Base-by-base conservation (phyloP, 2,797 vertebrate genomes). In the Philypnodon macrostomus region DNA sequence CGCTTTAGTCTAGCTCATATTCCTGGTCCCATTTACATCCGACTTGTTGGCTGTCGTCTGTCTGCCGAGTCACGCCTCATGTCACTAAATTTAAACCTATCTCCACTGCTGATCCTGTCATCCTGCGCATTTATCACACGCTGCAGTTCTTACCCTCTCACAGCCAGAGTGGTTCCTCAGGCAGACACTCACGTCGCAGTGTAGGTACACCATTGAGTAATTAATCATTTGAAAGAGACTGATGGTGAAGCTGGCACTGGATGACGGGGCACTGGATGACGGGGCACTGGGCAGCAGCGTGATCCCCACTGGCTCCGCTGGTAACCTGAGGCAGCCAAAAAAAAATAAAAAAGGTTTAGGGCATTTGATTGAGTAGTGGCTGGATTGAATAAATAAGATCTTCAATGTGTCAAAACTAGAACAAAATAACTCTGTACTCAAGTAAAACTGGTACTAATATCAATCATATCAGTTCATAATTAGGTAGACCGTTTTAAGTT, bases 151-250 rank as follows among this genome's bases (percentile, higher is more conserved):
- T 81, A 89, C 87, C 90, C 83, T 85, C 55, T 88, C 75, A 35
- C 88, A 90, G 3, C 77, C 81, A 3, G 71, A 44, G 48, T 29
- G 48, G 72, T 72, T 86, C 1, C 30, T 87, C 57, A 72, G 77
- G 46, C 90, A 81, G 74, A 91, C 44, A 7, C 63, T 77, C 42
- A 89, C 85, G 84, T 91, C 80, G 32, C 89, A 90, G 86, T 90
- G 91, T 71, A 92, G 62, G 75, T 90, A 90, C 42, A 75, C 89
- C 36, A 67, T 49, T 0, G 89, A 87, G 77, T 86, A 88, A 83
- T 92, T 91, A 82, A 93, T 88, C 92, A 92, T 90, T 80, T 88
- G 89, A 76, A 92, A 90, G 63, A 90, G 90, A 87, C 81, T 89
- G 86, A 91, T 90, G 80, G 84, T 84, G 79, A 90, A 88, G 75